Conservation (phyloP, 2,113 vertebrate species). For the Falco punctatus region DNA sequence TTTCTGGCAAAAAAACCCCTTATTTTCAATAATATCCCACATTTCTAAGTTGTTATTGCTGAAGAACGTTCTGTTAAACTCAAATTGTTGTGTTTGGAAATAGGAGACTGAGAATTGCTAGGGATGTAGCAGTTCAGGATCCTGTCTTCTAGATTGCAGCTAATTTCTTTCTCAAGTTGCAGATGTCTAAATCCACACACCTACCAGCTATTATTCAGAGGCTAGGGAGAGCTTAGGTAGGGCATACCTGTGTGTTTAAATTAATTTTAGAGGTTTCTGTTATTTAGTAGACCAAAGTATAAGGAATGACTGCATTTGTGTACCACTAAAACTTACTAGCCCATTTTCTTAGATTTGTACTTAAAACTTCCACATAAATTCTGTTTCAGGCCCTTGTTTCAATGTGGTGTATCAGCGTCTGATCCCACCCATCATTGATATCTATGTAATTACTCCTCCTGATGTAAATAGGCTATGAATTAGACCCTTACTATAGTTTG, state of each 20-base stretch:
- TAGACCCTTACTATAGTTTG: background rate
- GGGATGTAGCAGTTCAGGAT: background rate
- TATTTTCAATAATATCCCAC: background rate
- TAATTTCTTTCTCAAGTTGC: background rate
- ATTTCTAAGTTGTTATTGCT: background rate
- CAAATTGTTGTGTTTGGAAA: background rate
- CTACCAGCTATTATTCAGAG: background rate
- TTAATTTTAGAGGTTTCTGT: background rate
- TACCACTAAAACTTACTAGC: background rate
- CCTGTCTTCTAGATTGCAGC: background rate
- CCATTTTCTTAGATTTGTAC: background rate
- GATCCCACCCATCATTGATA: background rate
- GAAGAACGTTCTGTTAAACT: background rate
- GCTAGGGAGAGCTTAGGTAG: background rate
- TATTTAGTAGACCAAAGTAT: background rate
- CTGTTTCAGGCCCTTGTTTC: background rate
- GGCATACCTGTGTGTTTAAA: background rate
- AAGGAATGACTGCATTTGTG: background rate
- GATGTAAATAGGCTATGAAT: background rate
- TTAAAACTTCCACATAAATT: background rate
- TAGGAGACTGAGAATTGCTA: background rate
- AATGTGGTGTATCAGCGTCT: background rate
- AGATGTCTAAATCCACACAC: background rate
- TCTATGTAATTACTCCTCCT: background rate
- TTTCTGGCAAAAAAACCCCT: background rate